Evolutionary conservation across 2,113 vertebrate species (phyloP), one percentile per base, ranked within the genome.

Genomic region (Rhombomys opimus): DNA sequence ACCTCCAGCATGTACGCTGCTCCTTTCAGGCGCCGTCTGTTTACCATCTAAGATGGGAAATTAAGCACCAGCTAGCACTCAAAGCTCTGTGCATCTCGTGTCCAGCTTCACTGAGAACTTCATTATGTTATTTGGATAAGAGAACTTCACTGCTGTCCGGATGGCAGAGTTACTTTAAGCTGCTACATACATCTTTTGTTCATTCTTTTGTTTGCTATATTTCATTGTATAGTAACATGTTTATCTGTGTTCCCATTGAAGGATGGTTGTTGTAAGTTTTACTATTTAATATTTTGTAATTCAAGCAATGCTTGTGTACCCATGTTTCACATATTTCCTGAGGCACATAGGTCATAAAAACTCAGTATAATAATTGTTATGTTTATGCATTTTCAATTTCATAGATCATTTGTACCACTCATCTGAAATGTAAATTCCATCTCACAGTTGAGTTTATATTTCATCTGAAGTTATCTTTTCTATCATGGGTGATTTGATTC

Each of bases 1-100:
- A n/a, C 3, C 1, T 2, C 1, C 11, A 52, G 20, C 12, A 52
- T 15, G 35, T 35, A 9, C 32, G 10, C 32, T 12, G n/a, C 11
- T n/a, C 17, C 30, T 52, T 54, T n/a, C 18, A n/a, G 12, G 50
- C 15, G 20, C 18, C 32, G 10, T 63, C 50, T 14, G 32, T 20
- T 11, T 41, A 25, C 32, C 12, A 11, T 70, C 32, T 15, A 70
- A 10, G 6, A 54, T 54, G 50, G 70, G 85, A 87, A n/a, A 54
- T 9, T 35, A 70, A 52, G 15, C 30, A 27, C 20, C 25, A 41
- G n/a, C 57, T 35, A n/a, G 5, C 10, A 59, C 35, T 7, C 65
- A 70, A 35, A 52, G 30, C 41, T 87, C 30, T 50, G 63, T 52
- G 10, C 30, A 54, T 68, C 27, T 23, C 65, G 11, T 87, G 46